phyloP scores from a whole-genome alignment of 1,140 invertebrate genomes.

The Zophobas atratus region DNA sequence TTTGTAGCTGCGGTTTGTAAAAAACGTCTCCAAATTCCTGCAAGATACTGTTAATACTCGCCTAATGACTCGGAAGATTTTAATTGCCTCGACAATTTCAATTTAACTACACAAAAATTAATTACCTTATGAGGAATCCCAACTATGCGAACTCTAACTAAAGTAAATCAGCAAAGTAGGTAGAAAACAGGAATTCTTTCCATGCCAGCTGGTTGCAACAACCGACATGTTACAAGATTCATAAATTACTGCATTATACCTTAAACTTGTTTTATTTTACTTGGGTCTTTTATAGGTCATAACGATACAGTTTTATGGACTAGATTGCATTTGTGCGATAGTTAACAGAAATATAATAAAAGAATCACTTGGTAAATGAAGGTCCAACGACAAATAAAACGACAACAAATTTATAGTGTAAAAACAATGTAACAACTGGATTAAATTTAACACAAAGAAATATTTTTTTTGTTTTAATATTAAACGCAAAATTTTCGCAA shows the following conservation, averaged over 20 bases:
- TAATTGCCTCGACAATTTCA: constrained; percentile 6
- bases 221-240: constrained; percentile 14
- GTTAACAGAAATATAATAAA: background rate
- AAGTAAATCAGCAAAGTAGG: constrained; percentile 17
- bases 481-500: too few species aligned
- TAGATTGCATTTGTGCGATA: constrained; percentile 19
- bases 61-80: constrained; percentile 3
- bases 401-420: too few species aligned
- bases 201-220: constrained; percentile 35
- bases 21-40: constrained; percentile 7
- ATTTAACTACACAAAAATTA: constrained; percentile 16
- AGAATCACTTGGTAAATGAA: too few species aligned
- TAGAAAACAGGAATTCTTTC: constrained; percentile 45
- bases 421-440: too few species aligned
- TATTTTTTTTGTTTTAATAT: too few species aligned
- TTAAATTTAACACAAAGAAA: too few species aligned
- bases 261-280: constrained; percentile 36
- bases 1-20: constrained; percentile 3
- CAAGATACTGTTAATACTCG: constrained; percentile 19
- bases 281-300: constrained; percentile 34
- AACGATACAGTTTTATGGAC: constrained; percentile 39
- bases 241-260: constrained; percentile 31
- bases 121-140: constrained; percentile 1
- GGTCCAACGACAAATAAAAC: too few species aligned
- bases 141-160: constrained; percentile 17